A percentile compares a stretch with the other conserved stretches of the same genome.
Conservation (phyloP, 1,140 invertebrate genomes). For the Wasmannia auropunctata region DNA sequence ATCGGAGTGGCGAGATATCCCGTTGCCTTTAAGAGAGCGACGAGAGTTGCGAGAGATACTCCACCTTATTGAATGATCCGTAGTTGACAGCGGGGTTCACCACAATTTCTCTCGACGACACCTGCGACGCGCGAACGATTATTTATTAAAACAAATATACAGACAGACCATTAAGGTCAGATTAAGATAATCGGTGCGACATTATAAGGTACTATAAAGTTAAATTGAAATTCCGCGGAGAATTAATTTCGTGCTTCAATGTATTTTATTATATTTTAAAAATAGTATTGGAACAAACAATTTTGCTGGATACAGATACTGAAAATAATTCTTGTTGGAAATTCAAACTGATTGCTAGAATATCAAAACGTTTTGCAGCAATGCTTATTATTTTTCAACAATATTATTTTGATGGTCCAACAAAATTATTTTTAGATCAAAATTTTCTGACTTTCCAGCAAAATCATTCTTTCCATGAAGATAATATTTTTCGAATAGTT, state of each 20-base stretch:
- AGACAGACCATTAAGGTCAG: too few relatives aligned
- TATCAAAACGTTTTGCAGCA: too few relatives aligned
- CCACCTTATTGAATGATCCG: slow-evolving; percentile 52
- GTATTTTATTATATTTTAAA: not conserved
- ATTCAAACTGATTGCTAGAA: too few relatives aligned
- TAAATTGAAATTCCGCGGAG: not conserved
- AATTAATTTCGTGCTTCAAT: not conserved
- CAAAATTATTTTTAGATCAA: too few relatives aligned
- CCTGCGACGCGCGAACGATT: slow-evolving; percentile 41
- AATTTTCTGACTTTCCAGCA: too few relatives aligned
- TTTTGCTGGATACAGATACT: too few relatives aligned
- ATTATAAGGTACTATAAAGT: not conserved
- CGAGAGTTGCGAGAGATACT: slow-evolving; percentile 32
- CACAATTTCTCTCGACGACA: slow-evolving; percentile 45
- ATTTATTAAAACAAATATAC: slow-evolving; percentile 36
- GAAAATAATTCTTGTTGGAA: too few relatives aligned
- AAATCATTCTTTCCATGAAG: too few relatives aligned
- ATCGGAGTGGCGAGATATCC: not conserved
- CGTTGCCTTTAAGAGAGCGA: not conserved
- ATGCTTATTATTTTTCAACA: too few relatives aligned
- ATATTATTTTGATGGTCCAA: too few relatives aligned
- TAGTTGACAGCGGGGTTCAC: slow-evolving; percentile 33
- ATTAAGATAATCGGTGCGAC: not conserved
- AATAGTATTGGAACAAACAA: not conserved
- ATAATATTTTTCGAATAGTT: not conserved